A percentile compares a stretch with the other conserved stretches of the same genome.
Evolutionary conservation across 2,113 vertebrate species (phyloP).

Genomic region (Climacteris rufus): DNA sequence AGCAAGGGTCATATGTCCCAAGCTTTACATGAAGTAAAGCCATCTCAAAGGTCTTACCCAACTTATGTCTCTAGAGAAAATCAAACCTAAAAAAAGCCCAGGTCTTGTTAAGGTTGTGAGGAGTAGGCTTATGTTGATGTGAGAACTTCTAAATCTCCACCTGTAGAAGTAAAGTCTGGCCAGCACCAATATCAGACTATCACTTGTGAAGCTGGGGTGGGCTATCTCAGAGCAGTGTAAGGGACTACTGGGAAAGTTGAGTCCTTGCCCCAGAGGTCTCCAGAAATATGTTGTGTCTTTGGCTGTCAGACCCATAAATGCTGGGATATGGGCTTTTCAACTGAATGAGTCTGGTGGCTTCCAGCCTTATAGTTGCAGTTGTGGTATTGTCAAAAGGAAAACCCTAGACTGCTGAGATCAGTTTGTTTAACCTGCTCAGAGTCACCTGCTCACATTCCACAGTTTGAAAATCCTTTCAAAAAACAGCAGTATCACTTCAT

Average conservation of each 20-base stretch:
- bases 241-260: background rate
- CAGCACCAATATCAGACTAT: background rate
- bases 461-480: background rate
- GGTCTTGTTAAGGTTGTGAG: background rate
- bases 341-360: background rate
- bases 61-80: background rate
- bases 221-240: background rate
- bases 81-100: background rate
- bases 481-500: background rate
- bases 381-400: background rate
- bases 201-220: background rate
- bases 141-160: background rate
- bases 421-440: background rate
- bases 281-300: background rate
- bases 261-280: background rate
- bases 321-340: background rate
- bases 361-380: background rate
- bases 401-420: background rate
- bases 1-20: rapidly evolving
- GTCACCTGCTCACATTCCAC: background rate
- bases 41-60: background rate
- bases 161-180: background rate
- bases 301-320: background rate
- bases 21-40: background rate
- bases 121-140: background rate